These are phyloP conservation scores for Grapholita molesta DNA, from an alignment of 1,140 invertebrate genomes.

Conservation along the genomic window DNA sequence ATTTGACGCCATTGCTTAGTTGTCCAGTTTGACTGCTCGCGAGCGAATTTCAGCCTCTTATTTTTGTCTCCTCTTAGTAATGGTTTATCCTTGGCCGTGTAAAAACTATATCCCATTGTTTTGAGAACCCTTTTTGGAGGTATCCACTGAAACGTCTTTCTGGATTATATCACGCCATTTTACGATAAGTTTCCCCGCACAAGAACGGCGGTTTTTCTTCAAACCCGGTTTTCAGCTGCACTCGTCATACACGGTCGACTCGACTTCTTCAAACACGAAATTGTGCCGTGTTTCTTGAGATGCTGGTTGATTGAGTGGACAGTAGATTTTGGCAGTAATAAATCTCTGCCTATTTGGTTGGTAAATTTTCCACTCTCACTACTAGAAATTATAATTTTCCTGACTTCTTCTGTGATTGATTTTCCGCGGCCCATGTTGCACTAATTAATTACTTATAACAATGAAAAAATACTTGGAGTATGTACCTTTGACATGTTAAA, in stretches of 20 bases:
- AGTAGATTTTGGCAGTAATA: neutral
- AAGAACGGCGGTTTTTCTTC: neutral
- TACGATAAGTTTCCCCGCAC: slow-evolving; percentile 1
- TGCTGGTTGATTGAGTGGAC: neutral
- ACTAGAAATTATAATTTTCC: neutral
- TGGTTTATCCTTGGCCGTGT: slow-evolving; percentile 5
- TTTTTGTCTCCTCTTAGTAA: neutral
- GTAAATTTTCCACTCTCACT: neutral
- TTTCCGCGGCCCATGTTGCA: slow-evolving; percentile 5
- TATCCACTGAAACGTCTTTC: slow-evolving; percentile 7
- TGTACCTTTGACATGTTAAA: neutral
- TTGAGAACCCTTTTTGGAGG: neutral
- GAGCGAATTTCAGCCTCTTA: neutral
- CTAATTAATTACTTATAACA: neutral
- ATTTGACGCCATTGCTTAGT: neutral
- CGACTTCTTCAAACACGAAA: slow-evolving; percentile 8
- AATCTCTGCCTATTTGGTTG: neutral
- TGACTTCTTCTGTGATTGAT: neutral
- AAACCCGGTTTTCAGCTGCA: neutral
- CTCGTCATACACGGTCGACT: neutral
- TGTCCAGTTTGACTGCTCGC: neutral
- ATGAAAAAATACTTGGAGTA: neutral
- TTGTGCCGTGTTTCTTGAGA: neutral
- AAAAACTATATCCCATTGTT: neutral
- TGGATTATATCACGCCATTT: slow-evolving; percentile 7